Conservation (phyloP, 2,888 invertebrate genomes). For the Chalcosyrphus nemorum region DNA sequence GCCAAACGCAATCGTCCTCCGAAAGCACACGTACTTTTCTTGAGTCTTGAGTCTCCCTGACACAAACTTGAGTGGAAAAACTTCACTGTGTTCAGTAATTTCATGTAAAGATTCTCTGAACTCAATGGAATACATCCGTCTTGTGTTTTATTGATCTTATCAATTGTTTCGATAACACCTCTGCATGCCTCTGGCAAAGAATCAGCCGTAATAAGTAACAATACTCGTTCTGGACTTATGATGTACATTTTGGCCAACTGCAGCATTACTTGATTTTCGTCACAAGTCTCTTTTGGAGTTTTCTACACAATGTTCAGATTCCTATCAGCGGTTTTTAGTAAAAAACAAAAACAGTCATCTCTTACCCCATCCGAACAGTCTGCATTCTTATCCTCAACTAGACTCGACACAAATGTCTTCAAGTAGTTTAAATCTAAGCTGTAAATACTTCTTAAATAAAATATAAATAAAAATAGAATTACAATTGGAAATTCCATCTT, state of each 20-base stretch:
- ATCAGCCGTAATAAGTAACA: slow-evolving; percentile 81
- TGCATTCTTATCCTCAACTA: slow-evolving; percentile 36
- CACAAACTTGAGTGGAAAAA: slow-evolving; percentile 82
- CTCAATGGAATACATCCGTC: slow-evolving; percentile 80
- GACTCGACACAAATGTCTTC: slow-evolving; percentile 37
- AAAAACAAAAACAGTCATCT: neutral
- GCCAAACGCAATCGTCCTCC: too few species aligned
- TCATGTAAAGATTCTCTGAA: slow-evolving; percentile 82
- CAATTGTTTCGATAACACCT: slow-evolving; percentile 77
- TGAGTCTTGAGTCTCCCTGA: slow-evolving; percentile 15
- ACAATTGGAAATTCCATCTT: slow-evolving; percentile 17
- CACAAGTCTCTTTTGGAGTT: slow-evolving; percentile 75
- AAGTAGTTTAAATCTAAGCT: slow-evolving; percentile 51
- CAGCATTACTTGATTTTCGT: slow-evolving; percentile 82
- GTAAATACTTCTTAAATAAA: slow-evolving; percentile 33
- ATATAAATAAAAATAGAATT: slow-evolving; percentile 27
- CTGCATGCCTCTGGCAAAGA: slow-evolving; percentile 78
- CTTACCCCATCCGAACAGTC: slow-evolving; percentile 10
- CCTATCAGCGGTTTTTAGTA: too few species aligned
- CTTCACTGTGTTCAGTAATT: slow-evolving; percentile 82
- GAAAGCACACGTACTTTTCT: slow-evolving; percentile 19
- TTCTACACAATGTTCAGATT: slow-evolving; percentile 40
- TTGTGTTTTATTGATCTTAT: slow-evolving; percentile 80
- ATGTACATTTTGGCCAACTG: slow-evolving; percentile 83
- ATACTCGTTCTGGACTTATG: slow-evolving; percentile 83